phyloP scores from a whole-genome alignment of 2,888 invertebrate species.

The Rotaria sp. region DNA sequence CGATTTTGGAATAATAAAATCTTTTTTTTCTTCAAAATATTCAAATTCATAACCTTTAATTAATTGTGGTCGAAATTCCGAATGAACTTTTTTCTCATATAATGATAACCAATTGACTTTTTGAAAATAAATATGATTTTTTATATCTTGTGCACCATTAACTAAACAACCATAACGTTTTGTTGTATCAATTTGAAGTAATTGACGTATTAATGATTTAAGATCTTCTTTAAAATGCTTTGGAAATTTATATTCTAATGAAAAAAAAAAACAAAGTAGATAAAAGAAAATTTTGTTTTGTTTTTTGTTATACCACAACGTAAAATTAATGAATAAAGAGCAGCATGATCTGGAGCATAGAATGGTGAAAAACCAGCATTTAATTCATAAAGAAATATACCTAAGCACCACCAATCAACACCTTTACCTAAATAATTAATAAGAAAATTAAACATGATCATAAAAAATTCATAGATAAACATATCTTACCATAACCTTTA shows the following conservation, averaged over 20 bases:
- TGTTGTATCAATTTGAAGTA: not conserved
- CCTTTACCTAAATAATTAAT: not conserved
- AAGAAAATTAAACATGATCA: not conserved
- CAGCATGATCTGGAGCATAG: not conserved
- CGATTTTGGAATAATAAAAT: not conserved
- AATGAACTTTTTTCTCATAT: not conserved
- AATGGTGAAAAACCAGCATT: not conserved
- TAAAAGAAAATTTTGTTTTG: no score
- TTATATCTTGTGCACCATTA: not conserved
- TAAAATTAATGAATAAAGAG: not conserved
- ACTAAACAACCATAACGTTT: not conserved
- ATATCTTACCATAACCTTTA: not conserved
- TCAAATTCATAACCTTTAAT: not conserved
- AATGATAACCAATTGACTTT: not conserved
- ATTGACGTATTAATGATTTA: not conserved
- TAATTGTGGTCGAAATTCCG: not conserved
- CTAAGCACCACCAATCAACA: not conserved
- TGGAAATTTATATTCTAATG: not conserved
- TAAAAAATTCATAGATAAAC: not conserved
- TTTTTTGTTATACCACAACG: not conserved
- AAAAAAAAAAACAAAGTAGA: not conserved
- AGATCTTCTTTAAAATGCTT: not conserved
- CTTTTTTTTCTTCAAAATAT: conserved; percentile 1
- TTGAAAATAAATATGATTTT: not conserved
- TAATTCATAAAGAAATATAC: not conserved